Evolutionary conservation across 2,888 invertebrate genomes (phyloP), one percentile per base, ranked within the genome.

Genomic region (Stenichneumon culpator): DNA sequence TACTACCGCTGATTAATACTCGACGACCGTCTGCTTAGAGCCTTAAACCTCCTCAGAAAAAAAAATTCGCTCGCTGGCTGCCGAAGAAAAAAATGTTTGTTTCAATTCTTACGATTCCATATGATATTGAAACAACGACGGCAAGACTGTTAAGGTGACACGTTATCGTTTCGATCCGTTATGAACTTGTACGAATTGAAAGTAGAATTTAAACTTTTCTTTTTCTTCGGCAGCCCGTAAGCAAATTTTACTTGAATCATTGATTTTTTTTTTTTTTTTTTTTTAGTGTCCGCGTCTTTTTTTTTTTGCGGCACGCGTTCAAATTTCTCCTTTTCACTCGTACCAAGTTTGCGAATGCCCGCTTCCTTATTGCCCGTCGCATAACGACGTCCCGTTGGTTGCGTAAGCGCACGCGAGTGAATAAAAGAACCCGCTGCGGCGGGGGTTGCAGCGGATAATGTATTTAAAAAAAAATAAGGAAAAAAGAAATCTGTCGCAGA

Each of bases 391-490:
- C 67, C 39, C 60, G 72, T 67, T 44, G 60, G 60, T 84, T 81
- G 68, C 73, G 68, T 78, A 84, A 84, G 52, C 60, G 22, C 44
- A 32, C 32, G 50, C 39, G 57, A 54, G 54, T 52, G 54, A 78
- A 84, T 84, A 84, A 84, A 80, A 69, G 44, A 78, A 78, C 16
- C 39, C 65, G 73, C 70, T 9, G 52, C 60, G 11, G 36, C 19
- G 73, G 54, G 70, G 63, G 44, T 63, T 28, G 22, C 25, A 22
- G n/a, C 32, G 65, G 75, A 36, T n/a, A 50, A 50, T 67, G 50
- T 74, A 72, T 70, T n/a, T 67, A 75, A 57, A 60, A 47, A 25
- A 67, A 68, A 67, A 70, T 22, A 63, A 47, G 19, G 16, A 75
- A 47, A 65, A 80, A 65, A 74, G 36, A 57, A 70, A 52, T 57